Evolutionary conservation across 2,797 vertebrate species (phyloP), one percentile per base, ranked within the genome.

Genomic region (Sebastes iracundus): DNA sequence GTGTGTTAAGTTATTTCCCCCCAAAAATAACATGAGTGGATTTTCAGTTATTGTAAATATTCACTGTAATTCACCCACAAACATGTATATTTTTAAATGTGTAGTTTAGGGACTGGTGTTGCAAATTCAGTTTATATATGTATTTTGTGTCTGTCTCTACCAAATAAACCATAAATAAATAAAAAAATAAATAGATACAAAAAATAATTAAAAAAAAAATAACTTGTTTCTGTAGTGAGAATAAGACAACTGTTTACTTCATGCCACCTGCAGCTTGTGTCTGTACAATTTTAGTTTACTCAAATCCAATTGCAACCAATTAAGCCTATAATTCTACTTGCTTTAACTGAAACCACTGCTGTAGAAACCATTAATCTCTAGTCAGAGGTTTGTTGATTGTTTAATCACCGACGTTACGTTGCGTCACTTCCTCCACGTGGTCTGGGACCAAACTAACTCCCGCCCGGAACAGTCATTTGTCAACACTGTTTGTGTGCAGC

Each of bases 381-480:
- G 46, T 20, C 46, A 42, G 1, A 28, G 63, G 18, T 27, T 27
- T 32, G 13, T 74, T 66, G 55, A 60, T 18, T 1, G 32, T 9
- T 70, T 42, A 18, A 11, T 9, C 14, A 2, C 22, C 6, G 16
- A 42, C 35, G 35, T 42, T 5, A 1, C 6, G 1, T 11, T 22
- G 2, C 91, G 92, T 89, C 88, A 92, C 86, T 91, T 94, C 92
- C 93, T 67, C 65, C 93, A 91, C 89, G 91, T 92, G 91, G 83
- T 89, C 14, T 59, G 8, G 35, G 72, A 60, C 53, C 76, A 88
- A 91, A 91, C 79, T 33, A 12, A n/a, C 62, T 94, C 93, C 90
- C 93, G 94, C 91, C 93, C 80, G 90, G 85, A 92, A 90, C 71
- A 77, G 25, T 67, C 77, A 32, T 90, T 84, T 87, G 82, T 90